These are phyloP conservation scores for Meganola albula DNA, from an alignment of 2,888 invertebrate species.

Conservation along the genomic window DNA sequence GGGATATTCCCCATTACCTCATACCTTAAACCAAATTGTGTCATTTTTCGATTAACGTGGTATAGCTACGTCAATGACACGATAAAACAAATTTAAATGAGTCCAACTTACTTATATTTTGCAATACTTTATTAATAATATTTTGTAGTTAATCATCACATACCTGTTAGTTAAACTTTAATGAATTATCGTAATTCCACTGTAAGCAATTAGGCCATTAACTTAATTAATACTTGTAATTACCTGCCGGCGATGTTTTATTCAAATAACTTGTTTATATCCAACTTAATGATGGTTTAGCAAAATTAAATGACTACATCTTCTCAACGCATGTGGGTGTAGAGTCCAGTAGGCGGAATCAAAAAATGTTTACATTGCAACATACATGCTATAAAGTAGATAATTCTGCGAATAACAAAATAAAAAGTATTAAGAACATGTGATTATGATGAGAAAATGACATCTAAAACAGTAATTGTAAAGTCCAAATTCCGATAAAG, in stretches of 20 bases:
- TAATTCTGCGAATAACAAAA: slow-evolving; percentile 39
- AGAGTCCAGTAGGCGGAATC: slow-evolving; percentile 48
- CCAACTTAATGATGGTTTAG: slow-evolving; percentile 22
- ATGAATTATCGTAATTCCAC: slow-evolving; percentile 7
- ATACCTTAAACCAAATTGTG: too few relatives aligned
- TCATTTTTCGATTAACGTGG: too few relatives aligned
- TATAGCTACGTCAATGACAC: too few relatives aligned
- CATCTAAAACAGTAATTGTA: slow-evolving; percentile 24
- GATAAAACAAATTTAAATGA: too few relatives aligned
- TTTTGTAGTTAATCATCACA: slow-evolving; percentile 11
- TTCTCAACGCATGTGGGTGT: slow-evolving; percentile 45
- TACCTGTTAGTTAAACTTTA: slow-evolving; percentile 4
- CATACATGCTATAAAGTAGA: slow-evolving; percentile 31
- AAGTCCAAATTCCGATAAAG: slow-evolving; percentile 28
- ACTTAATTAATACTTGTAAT: slow-evolving; percentile 9
- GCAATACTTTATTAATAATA: slow-evolving; percentile 7
- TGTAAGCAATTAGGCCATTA: slow-evolving; percentile 8
- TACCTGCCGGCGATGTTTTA: slow-evolving; percentile 4
- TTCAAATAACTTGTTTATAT: slow-evolving; percentile 3
- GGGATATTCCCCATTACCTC: too few relatives aligned
- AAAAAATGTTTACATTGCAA: slow-evolving; percentile 50
- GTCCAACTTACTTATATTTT: too few relatives aligned
- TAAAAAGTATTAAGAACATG: slow-evolving; percentile 18
- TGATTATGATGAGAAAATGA: slow-evolving; percentile 13
- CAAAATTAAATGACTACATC: slow-evolving; percentile 38